Evolutionary conservation across 2,797 vertebrate genomes (phyloP), one percentile per base, ranked within the genome.

Genomic region (Tinamus major): DNA sequence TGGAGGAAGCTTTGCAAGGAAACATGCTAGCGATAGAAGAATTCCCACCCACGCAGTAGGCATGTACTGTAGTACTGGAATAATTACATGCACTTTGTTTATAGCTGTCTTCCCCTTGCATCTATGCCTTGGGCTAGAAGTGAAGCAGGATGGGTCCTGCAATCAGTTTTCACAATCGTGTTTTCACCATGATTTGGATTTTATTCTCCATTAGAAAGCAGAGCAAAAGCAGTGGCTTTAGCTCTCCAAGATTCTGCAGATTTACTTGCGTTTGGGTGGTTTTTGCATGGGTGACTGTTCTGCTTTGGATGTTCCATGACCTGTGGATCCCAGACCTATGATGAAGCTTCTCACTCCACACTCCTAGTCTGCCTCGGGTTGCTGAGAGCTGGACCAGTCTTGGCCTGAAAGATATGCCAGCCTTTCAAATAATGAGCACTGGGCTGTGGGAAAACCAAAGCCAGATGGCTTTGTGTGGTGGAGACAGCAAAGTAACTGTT

Each of bases 71-170:
- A 95, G 95, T 96, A 96, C 95, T 95, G 95, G 85, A 95, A 95
- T 96, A 94, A 96, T 96, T 94, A 93, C 71, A 78, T 93, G 90
- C 83, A 94, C 85, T 95, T 95, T 96, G 92, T 96, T 96, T 96
- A 95, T 94, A 94, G 96, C 83, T 96, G 89, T 95, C 94, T 95
- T 96, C 80, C 68, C 91, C 91, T 85, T 92, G 75, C 96, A 95
- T 89, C 1, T 1, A 49, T 0, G 89, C 95, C 96, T 95, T 91
- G 81, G 95, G 96, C 96, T 96, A 96, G 89, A 91, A 95, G 83
- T 93, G 93, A 95, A 96, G 78, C 93, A 96, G 94, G 93, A 95
- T 0, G 61, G 83, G 93, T 96, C 95, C 91, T 95, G 93, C 92
- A 95, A 94, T 95, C 91, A 94, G 89, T 94, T 95, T 95, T 95